Conservation (phyloP, 2,888 invertebrate species). For the Hartigia nigra region DNA sequence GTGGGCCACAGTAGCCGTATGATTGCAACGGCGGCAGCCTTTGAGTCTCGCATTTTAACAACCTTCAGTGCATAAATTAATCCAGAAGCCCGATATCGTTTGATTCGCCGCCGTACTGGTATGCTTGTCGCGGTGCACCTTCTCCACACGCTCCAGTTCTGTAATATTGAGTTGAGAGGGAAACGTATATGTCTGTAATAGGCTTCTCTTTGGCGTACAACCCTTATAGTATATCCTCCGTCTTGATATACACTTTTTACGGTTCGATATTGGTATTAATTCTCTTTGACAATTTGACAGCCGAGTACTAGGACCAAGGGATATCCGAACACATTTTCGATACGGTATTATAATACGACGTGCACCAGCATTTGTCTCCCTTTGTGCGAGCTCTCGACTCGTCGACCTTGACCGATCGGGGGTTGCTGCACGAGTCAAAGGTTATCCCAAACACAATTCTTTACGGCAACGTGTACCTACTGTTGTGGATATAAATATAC, state of each 20-base stretch:
- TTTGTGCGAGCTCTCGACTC: background rate
- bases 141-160: conserved; percentile 20
- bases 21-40: conserved; percentile 59
- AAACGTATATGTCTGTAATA: background rate
- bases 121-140: conserved; percentile 30
- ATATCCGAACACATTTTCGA: conserved; percentile 9
- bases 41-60: conserved; percentile 65
- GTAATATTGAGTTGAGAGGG: background rate
- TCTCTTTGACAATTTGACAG: conserved; percentile 54
- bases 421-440: background rate
- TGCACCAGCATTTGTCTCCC: conserved; percentile 11
- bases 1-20: conserved; percentile 54
- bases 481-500: background rate
- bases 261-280: conserved; percentile 53
- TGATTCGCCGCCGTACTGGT: conserved; percentile 59
- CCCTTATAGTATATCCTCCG: conserved; percentile 22
- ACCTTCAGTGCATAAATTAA: conserved; percentile 65
- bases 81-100: conserved; percentile 65
- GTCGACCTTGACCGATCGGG: background rate
- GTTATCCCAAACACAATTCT: background rate
- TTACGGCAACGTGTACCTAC: background rate
- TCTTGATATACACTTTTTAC: conserved; percentile 52
- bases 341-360: conserved; percentile 27
- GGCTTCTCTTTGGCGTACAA: conserved; percentile 7
- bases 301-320: conserved; percentile 25